Percentiles rank a stretch among this genome's conserved stretches.
Conservation (phyloP, 35 echinoderm and acorn worm species). For the Amphiura filiformis region DNA sequence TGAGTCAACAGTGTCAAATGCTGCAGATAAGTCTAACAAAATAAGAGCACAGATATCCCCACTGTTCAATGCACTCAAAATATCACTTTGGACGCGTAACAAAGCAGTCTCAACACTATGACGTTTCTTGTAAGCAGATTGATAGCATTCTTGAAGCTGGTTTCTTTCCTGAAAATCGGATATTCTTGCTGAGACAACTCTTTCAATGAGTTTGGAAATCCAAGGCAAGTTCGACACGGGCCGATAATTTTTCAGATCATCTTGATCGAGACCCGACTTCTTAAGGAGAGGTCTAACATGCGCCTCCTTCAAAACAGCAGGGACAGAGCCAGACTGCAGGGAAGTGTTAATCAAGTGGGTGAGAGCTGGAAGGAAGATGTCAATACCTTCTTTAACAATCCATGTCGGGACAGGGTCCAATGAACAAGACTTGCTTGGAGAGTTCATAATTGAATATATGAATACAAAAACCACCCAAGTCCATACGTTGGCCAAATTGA, state of each 20-base stretch:
- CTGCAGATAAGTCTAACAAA: conserved; percentile 50
- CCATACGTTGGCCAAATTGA: no score
- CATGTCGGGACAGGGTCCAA: conserved; percentile 29
- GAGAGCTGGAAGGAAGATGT: neutral
- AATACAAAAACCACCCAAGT: no score
- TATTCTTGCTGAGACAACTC: conserved; percentile 13
- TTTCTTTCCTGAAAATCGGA: neutral
- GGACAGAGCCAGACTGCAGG: neutral
- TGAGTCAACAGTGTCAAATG: conserved; percentile 50
- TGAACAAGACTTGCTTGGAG: conserved; percentile 36
- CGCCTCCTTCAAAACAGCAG: neutral
- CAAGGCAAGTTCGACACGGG: conserved; percentile 52
- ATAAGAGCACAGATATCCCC: conserved; percentile 21
- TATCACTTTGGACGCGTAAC: conserved; percentile 43
- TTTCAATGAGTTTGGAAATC: conserved; percentile 45
- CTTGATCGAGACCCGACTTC: conserved; percentile 21
- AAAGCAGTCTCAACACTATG: conserved; percentile 52
- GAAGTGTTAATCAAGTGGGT: conserved; percentile 19
- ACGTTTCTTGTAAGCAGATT: conserved; percentile 38
- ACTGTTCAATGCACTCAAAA: conserved; percentile 29
- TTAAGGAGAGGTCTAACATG: conserved; percentile 43
- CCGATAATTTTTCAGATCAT: conserved; percentile 54
- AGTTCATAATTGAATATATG: conserved; percentile 12
- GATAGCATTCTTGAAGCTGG: neutral
- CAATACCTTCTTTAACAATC: conserved; percentile 17